A percentile compares a stretch with the other conserved stretches of the same genome.
These are phyloP conservation scores for Pluvianellus socialis DNA, from an alignment of 2,113 vertebrate species.

Conservation along the genomic window DNA sequence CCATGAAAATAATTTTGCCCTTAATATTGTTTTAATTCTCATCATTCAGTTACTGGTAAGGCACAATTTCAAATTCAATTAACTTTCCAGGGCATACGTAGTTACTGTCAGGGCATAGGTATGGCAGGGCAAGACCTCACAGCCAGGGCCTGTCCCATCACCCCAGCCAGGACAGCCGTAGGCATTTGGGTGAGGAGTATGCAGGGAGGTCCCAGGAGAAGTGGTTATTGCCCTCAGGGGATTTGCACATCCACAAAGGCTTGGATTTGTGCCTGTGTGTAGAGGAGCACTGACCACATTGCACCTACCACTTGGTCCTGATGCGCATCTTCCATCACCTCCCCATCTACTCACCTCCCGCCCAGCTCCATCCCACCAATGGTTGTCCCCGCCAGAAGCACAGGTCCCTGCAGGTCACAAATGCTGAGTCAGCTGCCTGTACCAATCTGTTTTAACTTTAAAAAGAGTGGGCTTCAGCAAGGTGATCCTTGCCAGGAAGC, in stretches of 20 bases:
- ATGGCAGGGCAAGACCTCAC: not conserved
- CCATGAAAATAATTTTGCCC: not conserved
- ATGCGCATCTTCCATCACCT: not conserved
- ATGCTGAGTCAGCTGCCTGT: rapidly evolving
- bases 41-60: not conserved
- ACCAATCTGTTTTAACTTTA: not conserved
- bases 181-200: rapidly evolving
- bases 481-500: not conserved
- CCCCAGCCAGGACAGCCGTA: not conserved
- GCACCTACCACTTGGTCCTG: not conserved
- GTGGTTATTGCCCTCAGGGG: not conserved
- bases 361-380: not conserved
- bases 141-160: not conserved
- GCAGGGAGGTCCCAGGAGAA: not conserved
- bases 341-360: not conserved
- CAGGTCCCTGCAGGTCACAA: not conserved
- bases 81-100: not conserved
- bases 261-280: not conserved
- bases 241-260: not conserved
- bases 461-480: not conserved
- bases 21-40: not conserved
- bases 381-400: not conserved
- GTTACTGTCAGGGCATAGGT: not conserved
- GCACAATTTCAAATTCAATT: not conserved
- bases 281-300: not conserved